Evolutionary conservation across 2,888 invertebrate genomes (phyloP).

Genomic region (Ecdyonurus torrentis): DNA sequence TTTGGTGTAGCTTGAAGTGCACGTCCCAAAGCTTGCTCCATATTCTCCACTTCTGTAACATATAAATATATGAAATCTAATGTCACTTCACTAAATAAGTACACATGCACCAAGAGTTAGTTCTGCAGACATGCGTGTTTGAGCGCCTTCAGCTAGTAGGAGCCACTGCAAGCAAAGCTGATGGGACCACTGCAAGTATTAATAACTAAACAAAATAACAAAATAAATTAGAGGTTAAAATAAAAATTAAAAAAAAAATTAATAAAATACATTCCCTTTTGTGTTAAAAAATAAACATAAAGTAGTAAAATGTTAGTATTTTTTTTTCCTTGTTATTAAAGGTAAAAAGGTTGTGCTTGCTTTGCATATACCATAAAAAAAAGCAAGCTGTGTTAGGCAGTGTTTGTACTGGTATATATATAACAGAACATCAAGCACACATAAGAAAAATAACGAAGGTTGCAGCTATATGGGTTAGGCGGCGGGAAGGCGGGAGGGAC

Average conservation of each 20-base stretch:
- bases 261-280: too few species aligned
- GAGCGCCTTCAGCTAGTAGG: background rate
- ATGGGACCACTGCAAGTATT: background rate
- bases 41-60: background rate
- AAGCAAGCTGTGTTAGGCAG: too few species aligned
- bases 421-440: background rate
- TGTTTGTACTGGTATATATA: too few species aligned
- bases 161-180: background rate
- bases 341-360: too few species aligned
- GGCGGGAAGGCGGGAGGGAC: slow-evolving; percentile 5
- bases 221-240: too few species aligned
- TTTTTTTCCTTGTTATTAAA: background rate
- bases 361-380: too few species aligned
- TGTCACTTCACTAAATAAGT: background rate
- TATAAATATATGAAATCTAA: background rate
- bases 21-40: background rate
- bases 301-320: background rate
- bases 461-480: background rate
- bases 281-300: too few species aligned
- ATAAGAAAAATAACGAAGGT: too few species aligned
- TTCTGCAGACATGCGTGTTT: background rate
- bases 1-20: background rate
- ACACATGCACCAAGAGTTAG: background rate
- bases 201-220: too few species aligned
- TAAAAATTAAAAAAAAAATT: too few species aligned